Evolutionary conservation across 2,888 invertebrate genomes (phyloP), one percentile per base, ranked within the genome.

Genomic region (Lithosia quadra): DNA sequence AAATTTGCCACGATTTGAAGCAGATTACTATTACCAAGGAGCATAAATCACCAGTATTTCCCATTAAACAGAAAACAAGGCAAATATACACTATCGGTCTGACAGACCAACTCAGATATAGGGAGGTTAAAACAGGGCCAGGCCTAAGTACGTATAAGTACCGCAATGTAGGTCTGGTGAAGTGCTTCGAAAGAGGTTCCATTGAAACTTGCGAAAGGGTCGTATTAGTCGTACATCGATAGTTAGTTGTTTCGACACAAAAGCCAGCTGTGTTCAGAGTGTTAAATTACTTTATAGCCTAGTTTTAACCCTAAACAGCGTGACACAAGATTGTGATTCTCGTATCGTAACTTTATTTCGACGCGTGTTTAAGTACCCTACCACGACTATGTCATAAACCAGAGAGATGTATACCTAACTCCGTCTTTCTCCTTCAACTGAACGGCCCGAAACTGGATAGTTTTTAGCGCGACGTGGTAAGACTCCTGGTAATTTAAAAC

Each of bases 101-200:
- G 9, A n/a, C 8, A n/a, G 49, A 49, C 18, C 49, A 18, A 43
- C 3, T 8, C 49, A 8, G 1, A 9, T 49, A 49, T 18, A n/a
- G 49, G 49, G n/a, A 49, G n/a, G 49, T 49, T 49, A 70, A 68
- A 77, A 69, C 70, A 71, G 72, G 55, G 66, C 34, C 39, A 61
- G 65, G 68, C 49, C 63, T 60, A 71, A 73, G 65, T 60, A 28
- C 61, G 66, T 67, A n/a, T n/a, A 74, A 75, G 75, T 66, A 72
- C 68, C 53, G 65, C 67, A 71, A 69, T 72, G 71, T 81, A 73
- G 72, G 72, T 58, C 62, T 63, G 68, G 74, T 63, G 73, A 75
- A 81, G 79, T 81, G 77, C 59, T 69, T 68, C 73, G 65, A 76
- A 74, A 72, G 71, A 72, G 74, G 64, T 68, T 69, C 55, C 36